phyloP scores from a whole-genome alignment of 2,888 invertebrate species.

The Parnassius smintheus region DNA sequence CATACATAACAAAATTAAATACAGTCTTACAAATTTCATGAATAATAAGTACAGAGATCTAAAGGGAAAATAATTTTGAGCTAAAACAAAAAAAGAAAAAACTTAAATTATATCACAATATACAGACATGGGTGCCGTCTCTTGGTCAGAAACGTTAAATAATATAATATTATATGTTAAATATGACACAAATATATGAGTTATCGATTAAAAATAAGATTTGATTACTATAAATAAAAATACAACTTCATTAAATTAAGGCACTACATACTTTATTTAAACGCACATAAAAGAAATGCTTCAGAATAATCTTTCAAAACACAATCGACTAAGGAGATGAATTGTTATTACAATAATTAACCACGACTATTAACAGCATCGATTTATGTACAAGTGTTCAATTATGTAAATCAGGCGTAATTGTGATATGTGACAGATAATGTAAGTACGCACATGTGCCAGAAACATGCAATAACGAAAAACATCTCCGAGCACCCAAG shows the following conservation, averaged over 20 bases:
- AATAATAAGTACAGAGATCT: conserved; percentile 76
- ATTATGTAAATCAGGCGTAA: conserved; percentile 43
- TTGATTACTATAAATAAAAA: conserved; percentile 16
- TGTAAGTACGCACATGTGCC: conserved; percentile 43
- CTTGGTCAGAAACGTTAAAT: conserved; percentile 39
- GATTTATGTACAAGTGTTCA: conserved; percentile 53
- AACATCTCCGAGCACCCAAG: conserved; percentile 51
- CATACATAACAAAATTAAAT: conserved; percentile 77
- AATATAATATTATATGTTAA: neutral
- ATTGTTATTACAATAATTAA: conserved; percentile 44
- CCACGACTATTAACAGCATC: conserved; percentile 41
- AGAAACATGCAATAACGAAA: conserved; percentile 38
- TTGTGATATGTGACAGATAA: conserved; percentile 60
- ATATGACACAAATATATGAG: conserved; percentile 28
- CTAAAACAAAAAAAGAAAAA: conserved; percentile 57
- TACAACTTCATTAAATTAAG: conserved; percentile 49
- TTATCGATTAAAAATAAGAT: conserved; percentile 25
- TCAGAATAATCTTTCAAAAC: conserved; percentile 28
- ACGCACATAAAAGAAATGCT: conserved; percentile 28
- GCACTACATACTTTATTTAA: conserved; percentile 51
- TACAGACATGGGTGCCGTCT: conserved; percentile 54
- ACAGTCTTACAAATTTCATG: conserved; percentile 80
- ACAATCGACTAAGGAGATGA: conserved; percentile 38
- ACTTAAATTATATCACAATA: conserved; percentile 71
- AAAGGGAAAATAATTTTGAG: conserved; percentile 66